These are phyloP conservation scores for Pseudorhombus dupliciocellatus DNA, from an alignment of 2,113 vertebrate species.

Conservation along the genomic window DNA sequence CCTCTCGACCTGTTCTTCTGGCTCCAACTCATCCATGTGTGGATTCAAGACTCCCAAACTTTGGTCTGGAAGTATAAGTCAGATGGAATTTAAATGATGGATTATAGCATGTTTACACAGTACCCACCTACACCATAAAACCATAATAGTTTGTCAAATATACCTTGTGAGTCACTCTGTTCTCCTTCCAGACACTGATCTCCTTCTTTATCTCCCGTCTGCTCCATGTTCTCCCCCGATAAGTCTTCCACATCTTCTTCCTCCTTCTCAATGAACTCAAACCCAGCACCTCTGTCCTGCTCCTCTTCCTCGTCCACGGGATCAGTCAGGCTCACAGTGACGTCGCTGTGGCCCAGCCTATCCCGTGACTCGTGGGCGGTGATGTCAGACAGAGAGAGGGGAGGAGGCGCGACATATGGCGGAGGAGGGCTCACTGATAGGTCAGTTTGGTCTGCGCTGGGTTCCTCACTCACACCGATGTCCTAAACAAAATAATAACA, in stretches of 20 bases:
- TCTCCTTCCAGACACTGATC: slow-evolving; percentile 23
- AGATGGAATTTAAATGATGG: background rate
- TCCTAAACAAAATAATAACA: slow-evolving; percentile 56
- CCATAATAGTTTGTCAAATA: background rate
- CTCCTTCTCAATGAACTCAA: slow-evolving; percentile 76
- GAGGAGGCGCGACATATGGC: slow-evolving; percentile 74
- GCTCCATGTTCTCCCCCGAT: slow-evolving; percentile 15
- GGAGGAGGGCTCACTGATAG: slow-evolving; percentile 77
- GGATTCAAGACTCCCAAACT: slow-evolving; percentile 40
- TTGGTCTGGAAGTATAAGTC: background rate
- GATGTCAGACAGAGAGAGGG: slow-evolving; percentile 77
- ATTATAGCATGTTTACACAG: background rate
- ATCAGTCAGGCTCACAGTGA: slow-evolving; percentile 64
- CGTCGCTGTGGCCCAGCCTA: slow-evolving; percentile 70
- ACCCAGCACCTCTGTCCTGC: slow-evolving; percentile 50
- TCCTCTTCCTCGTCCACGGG: slow-evolving; percentile 56
- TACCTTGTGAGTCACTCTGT: slow-evolving; percentile 37
- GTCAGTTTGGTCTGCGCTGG: slow-evolving; percentile 74
- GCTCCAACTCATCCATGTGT: slow-evolving; percentile 29
- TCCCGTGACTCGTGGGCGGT: slow-evolving; percentile 69
- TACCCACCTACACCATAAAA: too few relatives aligned
- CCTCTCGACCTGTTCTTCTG: slow-evolving; percentile 32
- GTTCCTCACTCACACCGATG: slow-evolving; percentile 76
- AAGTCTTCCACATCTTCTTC: slow-evolving; percentile 47
- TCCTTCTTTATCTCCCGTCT: background rate